phyloP scores from a whole-genome alignment of 1,140 invertebrate species.

The Drosophila sturtevanti region DNA sequence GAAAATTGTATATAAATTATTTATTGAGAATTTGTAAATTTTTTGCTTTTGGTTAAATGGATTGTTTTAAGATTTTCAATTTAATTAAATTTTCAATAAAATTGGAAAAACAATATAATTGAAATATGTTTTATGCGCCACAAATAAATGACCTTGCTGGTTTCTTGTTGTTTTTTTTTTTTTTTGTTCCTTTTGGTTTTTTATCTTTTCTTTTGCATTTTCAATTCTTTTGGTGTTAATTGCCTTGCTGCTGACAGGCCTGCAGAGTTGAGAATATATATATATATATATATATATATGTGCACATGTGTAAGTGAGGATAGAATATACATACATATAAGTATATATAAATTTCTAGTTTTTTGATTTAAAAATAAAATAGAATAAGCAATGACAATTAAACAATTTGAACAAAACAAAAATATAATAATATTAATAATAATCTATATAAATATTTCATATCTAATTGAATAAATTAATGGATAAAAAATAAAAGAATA shows the following conservation, averaged over 20 bases:
- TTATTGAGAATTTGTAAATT: no score
- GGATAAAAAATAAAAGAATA: no score
- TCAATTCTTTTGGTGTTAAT: slow-evolving; percentile 32
- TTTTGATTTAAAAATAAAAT: no score
- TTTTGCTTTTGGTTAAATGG: neutral
- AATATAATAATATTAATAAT: no score
- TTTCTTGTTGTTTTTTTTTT: slow-evolving; percentile 11
- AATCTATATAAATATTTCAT: no score
- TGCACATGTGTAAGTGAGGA: neutral
- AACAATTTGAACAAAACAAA: no score
- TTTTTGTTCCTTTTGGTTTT: no score
- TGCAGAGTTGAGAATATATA: neutral
- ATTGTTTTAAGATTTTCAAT: neutral
- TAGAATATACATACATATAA: no score
- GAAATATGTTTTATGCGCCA: neutral
- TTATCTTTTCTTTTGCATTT: neutral
- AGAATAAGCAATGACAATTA: no score
- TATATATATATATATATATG: neutral
- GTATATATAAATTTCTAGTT: no score
- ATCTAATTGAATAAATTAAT: no score
- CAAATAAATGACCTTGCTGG: neutral
- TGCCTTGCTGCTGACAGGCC: slow-evolving; percentile 31
- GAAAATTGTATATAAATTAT: neutral
- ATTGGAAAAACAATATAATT: neutral
- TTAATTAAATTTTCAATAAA: neutral